Percentiles rank a stretch among this genome's conserved stretches.
These are phyloP conservation scores for Falco columbarius DNA, from an alignment of 2,797 vertebrate species.

Conservation along the genomic window DNA sequence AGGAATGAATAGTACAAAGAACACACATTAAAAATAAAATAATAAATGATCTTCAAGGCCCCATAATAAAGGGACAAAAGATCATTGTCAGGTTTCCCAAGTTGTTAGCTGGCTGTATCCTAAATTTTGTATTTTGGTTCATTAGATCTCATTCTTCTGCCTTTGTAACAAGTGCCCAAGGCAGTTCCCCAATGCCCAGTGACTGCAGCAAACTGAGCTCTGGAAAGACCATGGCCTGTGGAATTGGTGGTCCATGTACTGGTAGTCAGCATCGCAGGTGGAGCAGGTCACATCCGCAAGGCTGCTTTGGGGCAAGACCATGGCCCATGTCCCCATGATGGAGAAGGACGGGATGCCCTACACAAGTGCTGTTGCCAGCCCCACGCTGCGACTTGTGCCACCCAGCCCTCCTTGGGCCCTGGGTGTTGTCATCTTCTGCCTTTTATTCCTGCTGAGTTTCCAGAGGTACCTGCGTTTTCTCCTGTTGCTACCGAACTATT, in stretches of 20 bases:
- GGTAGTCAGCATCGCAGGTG: neutral
- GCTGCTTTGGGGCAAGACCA: neutral
- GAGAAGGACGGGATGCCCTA: neutral
- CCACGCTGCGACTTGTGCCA: neutral
- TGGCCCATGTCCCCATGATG: too few relatives aligned
- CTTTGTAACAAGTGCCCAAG: neutral
- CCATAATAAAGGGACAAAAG: neutral
- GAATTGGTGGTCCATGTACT: neutral
- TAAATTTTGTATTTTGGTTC: neutral
- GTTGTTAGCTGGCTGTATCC: neutral
- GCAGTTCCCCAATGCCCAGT: neutral
- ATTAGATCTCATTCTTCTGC: neutral
- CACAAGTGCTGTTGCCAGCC: neutral
- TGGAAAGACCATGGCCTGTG: fast-evolving
- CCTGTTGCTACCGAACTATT: neutral
- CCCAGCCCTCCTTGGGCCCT: neutral
- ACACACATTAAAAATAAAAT: neutral
- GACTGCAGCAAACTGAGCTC: neutral
- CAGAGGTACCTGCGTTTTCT: neutral
- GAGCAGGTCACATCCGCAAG: neutral
- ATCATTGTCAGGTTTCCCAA: neutral
- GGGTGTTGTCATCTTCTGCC: neutral
- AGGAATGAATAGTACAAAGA: neutral
- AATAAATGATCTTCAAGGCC: neutral
- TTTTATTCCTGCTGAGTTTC: neutral